phyloP scores from a whole-genome alignment of 2,888 invertebrate species.

The Strigamia maritima region DNA sequence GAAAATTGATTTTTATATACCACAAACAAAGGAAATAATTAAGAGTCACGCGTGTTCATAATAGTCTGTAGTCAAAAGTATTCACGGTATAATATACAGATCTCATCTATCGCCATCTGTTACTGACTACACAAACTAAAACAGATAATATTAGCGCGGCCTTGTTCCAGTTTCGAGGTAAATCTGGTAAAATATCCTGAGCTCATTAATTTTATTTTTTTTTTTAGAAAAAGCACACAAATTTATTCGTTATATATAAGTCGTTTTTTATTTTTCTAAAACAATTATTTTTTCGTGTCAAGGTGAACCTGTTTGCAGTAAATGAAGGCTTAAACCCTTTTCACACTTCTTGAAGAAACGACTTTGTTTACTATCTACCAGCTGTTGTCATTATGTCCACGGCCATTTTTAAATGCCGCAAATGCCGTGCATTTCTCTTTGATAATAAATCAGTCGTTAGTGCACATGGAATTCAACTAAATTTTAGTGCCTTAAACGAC shows the following conservation, averaged over 20 bases:
- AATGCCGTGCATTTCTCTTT: slow-evolving; percentile 14
- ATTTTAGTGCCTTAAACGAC: neutral
- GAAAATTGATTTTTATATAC: too few relatives aligned
- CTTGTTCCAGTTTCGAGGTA: neutral
- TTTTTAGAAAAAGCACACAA: too few relatives aligned
- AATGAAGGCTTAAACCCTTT: neutral
- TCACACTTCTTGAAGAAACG: neutral
- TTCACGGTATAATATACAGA: too few relatives aligned
- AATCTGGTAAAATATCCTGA: neutral
- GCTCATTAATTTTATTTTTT: too few relatives aligned
- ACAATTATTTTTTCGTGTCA: neutral
- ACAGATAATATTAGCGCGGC: neutral
- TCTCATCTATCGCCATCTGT: neutral
- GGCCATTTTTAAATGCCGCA: slow-evolving; percentile 7
- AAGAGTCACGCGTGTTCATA: too few relatives aligned
- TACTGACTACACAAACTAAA: neutral
- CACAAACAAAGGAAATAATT: too few relatives aligned
- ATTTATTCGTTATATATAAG: too few relatives aligned
- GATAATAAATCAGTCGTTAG: neutral
- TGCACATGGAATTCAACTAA: neutral
- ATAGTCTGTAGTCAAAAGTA: too few relatives aligned
- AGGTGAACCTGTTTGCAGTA: neutral
- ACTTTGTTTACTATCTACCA: neutral
- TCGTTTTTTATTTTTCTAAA: too few relatives aligned
- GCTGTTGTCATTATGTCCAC: neutral